Base-by-base conservation (phyloP, 2,797 vertebrate genomes). In the Pitangus sulphuratus region DNA sequence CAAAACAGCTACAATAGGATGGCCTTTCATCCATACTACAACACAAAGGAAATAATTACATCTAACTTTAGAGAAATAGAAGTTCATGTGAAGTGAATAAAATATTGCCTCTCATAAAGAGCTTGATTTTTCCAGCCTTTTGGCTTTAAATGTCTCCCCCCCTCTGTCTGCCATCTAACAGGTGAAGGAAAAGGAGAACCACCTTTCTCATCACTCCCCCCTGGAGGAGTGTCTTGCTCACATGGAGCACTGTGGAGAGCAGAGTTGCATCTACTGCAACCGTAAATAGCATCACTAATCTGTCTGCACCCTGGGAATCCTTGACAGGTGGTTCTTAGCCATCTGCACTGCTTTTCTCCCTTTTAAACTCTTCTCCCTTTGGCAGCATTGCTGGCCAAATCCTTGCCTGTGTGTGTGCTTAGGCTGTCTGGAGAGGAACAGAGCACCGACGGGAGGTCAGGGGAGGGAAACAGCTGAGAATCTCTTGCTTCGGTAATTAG, bases 161-260 rank as follows among this genome's bases (percentile, higher is more conserved):
- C 25, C 12, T 2, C 3, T 6, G 2, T 5, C 5, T 6, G 10
- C 21, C 44, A 74, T 45, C n/a, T 45, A 62, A 42, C 0, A 53
- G 50, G 31, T 56, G 76, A 78, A 78, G 24, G 22, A 51, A 70
- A 71, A 84, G 16, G 17, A n/a, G 25, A 61, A 26, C 4, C n/a
- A 30, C 54, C 40, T 40, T 54, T 28, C 39, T 40, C 35, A 31
- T 16, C 24, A 8, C n/a, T 71, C 40, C 17, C 10, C 30, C 17
- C 57, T 33, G 35, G 17, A 68, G 53, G 12, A 35, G 21, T 7
- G 37, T 30, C 77, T 26, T 15, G 2, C 21, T 30, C 31, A 14
- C 53, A 7, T 5, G 8, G 22, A 35, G 40, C 7, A n/a, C 72
- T 24, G 21, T 47, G 53, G 53, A 7, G 5, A 80, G 60, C 47